Conservation (phyloP, 2,113 vertebrate genomes). For the Danio rerio region GRCz12tu NC_133187.1:1432501-1433000, state of each 20-base stretch:
- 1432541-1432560: too few relatives aligned
- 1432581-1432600: too few relatives aligned
- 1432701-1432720: conserved; percentile 14
- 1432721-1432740: background rate
- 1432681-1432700: background rate
- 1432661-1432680: background rate
- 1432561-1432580: too few relatives aligned
- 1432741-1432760: conserved; percentile 56
- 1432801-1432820: conserved; percentile 48
- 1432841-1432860: background rate
- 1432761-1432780: conserved; percentile 62
- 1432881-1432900: too few relatives aligned
- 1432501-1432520: too few relatives aligned
- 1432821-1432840: conserved; percentile 15
- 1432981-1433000: too few relatives aligned
- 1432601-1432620: too few relatives aligned
- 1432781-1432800: conserved; percentile 49
- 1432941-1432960: too few relatives aligned
- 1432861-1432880: background rate
- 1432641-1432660: background rate
- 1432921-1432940: too few relatives aligned
- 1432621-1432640: background rate
- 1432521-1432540: too few relatives aligned
- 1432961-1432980: too few relatives aligned
- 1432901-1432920: too few relatives aligned